Conservation (phyloP, 2,797 vertebrate species). For the Hippoglossus hippoglossus region DNA sequence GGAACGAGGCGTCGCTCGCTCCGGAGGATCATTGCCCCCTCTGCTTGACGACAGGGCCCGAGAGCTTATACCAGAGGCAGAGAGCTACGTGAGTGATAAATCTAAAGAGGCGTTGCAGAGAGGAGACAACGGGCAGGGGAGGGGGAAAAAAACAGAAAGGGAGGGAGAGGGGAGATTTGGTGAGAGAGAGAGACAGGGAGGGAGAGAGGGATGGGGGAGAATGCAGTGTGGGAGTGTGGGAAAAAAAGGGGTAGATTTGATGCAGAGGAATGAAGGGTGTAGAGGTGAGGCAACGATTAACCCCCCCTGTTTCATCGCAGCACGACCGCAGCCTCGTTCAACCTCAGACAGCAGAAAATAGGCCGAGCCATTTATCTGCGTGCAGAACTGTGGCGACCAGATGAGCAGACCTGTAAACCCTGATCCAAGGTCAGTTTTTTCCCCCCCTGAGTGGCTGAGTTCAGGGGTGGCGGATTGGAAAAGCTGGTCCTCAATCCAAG, state of each 20-base stretch:
- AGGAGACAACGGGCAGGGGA: not conserved
- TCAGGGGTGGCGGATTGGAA: conserved; percentile 45
- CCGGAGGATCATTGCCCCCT: conserved; percentile 9
- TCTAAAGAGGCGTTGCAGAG: conserved; percentile 34
- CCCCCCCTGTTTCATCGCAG: conserved; percentile 41
- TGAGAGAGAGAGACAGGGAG: not conserved
- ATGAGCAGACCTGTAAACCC: conserved; percentile 48
- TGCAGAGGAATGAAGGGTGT: conserved; percentile 30
- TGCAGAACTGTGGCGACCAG: conserved; percentile 20
- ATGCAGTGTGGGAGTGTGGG: not conserved
- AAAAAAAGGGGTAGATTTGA: conserved; percentile 4
- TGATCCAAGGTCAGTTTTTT: conserved; percentile 46
- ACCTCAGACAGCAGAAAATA: conserved; percentile 46
- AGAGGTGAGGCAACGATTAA: conserved; percentile 41
- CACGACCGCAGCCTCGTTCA: conserved; percentile 24
- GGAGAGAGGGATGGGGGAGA: not conserved
- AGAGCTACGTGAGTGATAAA: conserved; percentile 36
- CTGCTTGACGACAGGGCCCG: conserved; percentile 22
- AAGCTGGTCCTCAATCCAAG: conserved; percentile 21
- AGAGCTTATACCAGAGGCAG: conserved; percentile 35
- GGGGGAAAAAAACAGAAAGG: not conserved
- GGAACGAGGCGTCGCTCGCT: conserved; percentile 36
- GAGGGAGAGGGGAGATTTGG: not conserved
- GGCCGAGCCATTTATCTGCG: conserved; percentile 42
- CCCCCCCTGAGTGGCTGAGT: conserved; percentile 20